Evolutionary conservation across 2,888 invertebrate species (phyloP).

Genomic region (Alloscopus bannaensis): DNA sequence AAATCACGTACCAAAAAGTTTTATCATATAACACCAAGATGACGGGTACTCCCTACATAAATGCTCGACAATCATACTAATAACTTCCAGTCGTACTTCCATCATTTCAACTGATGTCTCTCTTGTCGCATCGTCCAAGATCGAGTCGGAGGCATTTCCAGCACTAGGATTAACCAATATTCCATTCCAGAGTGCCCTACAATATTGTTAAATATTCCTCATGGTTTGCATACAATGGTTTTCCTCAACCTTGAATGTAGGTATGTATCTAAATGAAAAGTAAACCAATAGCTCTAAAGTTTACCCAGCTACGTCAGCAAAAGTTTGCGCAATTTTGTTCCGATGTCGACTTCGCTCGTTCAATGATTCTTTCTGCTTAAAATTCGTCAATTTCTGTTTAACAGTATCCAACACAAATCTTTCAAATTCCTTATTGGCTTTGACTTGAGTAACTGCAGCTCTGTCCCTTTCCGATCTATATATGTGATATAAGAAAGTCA

Average conservation of each 20-base stretch:
- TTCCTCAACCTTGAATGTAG: no score
- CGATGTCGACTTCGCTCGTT: constrained; percentile 48
- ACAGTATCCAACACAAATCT: constrained; percentile 53
- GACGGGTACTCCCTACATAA: constrained; percentile 16
- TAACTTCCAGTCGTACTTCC: constrained; percentile 42
- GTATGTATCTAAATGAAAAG: no score
- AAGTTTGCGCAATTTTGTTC: constrained; percentile 12
- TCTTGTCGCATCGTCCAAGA: neutral
- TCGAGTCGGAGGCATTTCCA: neutral
- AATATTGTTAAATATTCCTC: neutral
- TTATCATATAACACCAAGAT: constrained; percentile 4
- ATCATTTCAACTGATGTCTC: constrained; percentile 20
- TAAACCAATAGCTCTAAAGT: no score
- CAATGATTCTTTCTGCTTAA: constrained; percentile 56
- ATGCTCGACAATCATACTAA: constrained; percentile 28
- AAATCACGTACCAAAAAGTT: constrained; percentile 27
- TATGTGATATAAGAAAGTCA: no score
- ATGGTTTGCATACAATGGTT: no score
- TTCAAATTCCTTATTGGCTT: constrained; percentile 49
- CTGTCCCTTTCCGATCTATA: constrained; percentile 8
- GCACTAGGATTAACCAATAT: constrained; percentile 5
- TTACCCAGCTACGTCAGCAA: constrained; percentile 44
- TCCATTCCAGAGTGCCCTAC: constrained; percentile 48
- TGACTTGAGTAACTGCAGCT: constrained; percentile 6
- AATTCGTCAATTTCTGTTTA: constrained; percentile 55